Conservation (phyloP, 2,797 vertebrate genomes). For the Neosalanx taihuensis region DNA sequence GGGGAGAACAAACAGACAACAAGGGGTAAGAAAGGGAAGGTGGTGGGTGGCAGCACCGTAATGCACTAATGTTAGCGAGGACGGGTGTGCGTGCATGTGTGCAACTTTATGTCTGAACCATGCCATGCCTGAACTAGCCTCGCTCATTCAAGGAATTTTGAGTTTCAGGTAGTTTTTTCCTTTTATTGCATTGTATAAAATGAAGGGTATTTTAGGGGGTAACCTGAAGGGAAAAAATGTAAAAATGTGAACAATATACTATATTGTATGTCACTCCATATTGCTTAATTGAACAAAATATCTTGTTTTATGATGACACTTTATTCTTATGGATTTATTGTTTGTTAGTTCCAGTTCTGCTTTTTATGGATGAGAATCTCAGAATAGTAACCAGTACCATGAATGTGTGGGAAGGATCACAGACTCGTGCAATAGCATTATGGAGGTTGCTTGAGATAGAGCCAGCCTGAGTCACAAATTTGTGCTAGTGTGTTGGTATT, state of each 20-base stretch:
- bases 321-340: background rate
- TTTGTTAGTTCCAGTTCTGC: background rate
- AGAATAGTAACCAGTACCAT: conserved; percentile 11
- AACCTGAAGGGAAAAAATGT: background rate
- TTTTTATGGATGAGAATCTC: conserved; percentile 13
- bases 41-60: no score
- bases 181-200: background rate
- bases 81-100: no score
- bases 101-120: no score
- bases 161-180: background rate
- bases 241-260: background rate
- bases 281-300: background rate
- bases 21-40: no score
- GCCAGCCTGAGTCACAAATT: background rate
- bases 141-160: background rate
- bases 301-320: background rate
- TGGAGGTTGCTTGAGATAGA: background rate
- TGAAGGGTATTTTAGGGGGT: background rate
- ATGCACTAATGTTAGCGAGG: no score
- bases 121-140: no score
- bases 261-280: background rate
- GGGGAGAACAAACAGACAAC: no score
- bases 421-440: background rate
- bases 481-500: background rate
- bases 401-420: conserved; percentile 7